Percentiles rank a stretch among this genome's conserved stretches.
These are phyloP conservation scores for Microctenopoma stevenorrisi DNA, from an alignment of 2,797 vertebrate genomes.

Conservation along the genomic window DNA sequence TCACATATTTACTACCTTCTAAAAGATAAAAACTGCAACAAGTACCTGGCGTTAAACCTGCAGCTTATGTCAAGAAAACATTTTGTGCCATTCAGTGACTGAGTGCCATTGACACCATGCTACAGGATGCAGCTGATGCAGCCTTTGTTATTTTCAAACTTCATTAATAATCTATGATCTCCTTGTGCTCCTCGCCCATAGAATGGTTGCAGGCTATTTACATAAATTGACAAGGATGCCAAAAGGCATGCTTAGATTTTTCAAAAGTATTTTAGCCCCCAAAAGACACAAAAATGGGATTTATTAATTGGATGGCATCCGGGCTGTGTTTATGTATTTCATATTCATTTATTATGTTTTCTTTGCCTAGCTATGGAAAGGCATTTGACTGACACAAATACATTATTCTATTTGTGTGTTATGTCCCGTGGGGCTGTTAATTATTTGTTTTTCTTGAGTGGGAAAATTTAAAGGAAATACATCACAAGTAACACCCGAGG, in stretches of 20 bases:
- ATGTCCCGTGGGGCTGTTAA: slow-evolving; percentile 73
- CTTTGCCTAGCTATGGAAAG: slow-evolving; percentile 64
- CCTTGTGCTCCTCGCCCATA: slow-evolving; percentile 63
- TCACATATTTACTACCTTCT: slow-evolving; percentile 13
- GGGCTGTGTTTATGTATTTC: slow-evolving; percentile 75
- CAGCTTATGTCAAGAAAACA: slow-evolving; percentile 34
- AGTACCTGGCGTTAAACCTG: slow-evolving; percentile 32
- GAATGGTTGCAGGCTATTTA: slow-evolving; percentile 79
- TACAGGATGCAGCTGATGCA: slow-evolving; percentile 67
- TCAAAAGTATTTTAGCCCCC: slow-evolving; percentile 73
- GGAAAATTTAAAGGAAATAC: slow-evolving; percentile 75
- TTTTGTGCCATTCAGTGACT: slow-evolving; percentile 47
- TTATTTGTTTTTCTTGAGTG: slow-evolving; percentile 80
- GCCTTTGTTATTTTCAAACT: slow-evolving; percentile 78
- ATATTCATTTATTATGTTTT: slow-evolving; percentile 80
- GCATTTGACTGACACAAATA: slow-evolving; percentile 81
- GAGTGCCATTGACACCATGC: slow-evolving; percentile 60
- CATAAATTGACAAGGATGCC: slow-evolving; percentile 74
- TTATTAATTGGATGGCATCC: slow-evolving; percentile 77
- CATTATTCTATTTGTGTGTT: slow-evolving; percentile 81
- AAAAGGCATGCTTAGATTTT: slow-evolving; percentile 68
- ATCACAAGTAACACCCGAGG: slow-evolving; percentile 69
- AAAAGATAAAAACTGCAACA: slow-evolving; percentile 17
- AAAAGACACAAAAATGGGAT: slow-evolving; percentile 73
- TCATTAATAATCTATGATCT: slow-evolving; percentile 80